A percentile compares a stretch with the other conserved stretches of the same genome.
Evolutionary conservation across 2,113 vertebrate genomes (phyloP).

Genomic region (Elanoides forficatus): DNA sequence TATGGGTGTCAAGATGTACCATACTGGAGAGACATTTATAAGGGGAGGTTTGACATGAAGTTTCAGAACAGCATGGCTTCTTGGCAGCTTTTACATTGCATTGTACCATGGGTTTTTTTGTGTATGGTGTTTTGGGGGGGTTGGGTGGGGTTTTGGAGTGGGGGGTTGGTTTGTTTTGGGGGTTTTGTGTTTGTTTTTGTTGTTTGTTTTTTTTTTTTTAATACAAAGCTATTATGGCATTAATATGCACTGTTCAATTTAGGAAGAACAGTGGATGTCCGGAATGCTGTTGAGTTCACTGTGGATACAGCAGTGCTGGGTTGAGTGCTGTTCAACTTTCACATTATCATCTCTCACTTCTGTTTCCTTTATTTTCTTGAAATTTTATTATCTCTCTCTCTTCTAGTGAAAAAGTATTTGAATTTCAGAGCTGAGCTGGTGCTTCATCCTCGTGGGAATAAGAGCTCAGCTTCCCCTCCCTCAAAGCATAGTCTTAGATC

Average conservation of each 20-base stretch:
- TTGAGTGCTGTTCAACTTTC: background rate
- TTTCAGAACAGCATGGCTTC: background rate
- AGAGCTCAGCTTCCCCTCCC: background rate
- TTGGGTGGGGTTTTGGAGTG: no score
- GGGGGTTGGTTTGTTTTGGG: background rate
- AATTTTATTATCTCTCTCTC: background rate
- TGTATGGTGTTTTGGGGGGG: background rate
- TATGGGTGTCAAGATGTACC: background rate
- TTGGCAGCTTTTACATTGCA: background rate
- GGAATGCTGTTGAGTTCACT: background rate
- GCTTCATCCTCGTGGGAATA: background rate
- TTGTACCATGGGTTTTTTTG: background rate
- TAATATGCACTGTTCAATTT: background rate
- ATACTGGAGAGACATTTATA: background rate
- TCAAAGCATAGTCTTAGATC: conserved; percentile 26
- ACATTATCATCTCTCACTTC: background rate
- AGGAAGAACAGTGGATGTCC: background rate
- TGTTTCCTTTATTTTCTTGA: background rate
- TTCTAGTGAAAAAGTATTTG: background rate
- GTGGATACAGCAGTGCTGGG: background rate
- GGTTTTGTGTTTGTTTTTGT: no score
- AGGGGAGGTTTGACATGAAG: background rate
- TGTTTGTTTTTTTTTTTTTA: background rate
- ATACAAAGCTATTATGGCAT: background rate
- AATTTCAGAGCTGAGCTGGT: conserved; percentile 9